Percentiles rank a stretch among this genome's conserved stretches.
These are phyloP conservation scores for Burhinus oedicnemus DNA, from an alignment of 2,113 vertebrate species.

Conservation along the genomic window DNA sequence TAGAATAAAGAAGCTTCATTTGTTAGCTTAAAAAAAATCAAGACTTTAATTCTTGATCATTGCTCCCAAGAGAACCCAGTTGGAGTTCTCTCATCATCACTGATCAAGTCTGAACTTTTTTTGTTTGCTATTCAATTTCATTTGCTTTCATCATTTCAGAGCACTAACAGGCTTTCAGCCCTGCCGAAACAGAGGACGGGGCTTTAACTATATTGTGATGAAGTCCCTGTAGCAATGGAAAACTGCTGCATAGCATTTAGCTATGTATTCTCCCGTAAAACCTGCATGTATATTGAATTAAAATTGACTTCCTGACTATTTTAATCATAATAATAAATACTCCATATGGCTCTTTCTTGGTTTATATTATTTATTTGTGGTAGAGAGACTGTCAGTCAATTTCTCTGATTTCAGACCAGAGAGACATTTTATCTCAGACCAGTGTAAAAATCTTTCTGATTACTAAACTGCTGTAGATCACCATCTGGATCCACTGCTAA, in stretches of 20 bases:
- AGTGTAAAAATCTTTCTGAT: neutral
- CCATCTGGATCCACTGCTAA: neutral
- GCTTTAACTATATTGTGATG: neutral
- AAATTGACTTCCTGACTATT: constrained; percentile 52
- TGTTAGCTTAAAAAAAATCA: constrained; percentile 64
- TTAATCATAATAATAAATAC: constrained; percentile 49
- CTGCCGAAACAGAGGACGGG: constrained; percentile 24
- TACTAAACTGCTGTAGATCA: neutral
- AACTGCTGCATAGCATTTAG: constrained; percentile 34
- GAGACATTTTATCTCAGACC: neutral
- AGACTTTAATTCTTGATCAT: constrained; percentile 70
- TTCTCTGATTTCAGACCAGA: neutral
- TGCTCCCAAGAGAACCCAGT: constrained; percentile 56
- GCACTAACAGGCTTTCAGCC: constrained; percentile 57
- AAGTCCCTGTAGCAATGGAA: constrained; percentile 40
- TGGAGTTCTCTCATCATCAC: constrained; percentile 71
- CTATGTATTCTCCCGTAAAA: neutral
- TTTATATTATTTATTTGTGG: constrained; percentile 17
- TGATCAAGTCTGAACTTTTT: constrained; percentile 68
- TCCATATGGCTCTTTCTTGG: constrained; percentile 18
- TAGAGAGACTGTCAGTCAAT: neutral
- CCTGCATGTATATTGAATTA: constrained; percentile 27
- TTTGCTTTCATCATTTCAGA: constrained; percentile 74
- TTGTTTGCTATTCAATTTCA: constrained; percentile 76
- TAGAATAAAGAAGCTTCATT: constrained; percentile 71